Base-by-base conservation (phyloP, 2,888 invertebrate species). In the Drosophila lutescens region DNA sequence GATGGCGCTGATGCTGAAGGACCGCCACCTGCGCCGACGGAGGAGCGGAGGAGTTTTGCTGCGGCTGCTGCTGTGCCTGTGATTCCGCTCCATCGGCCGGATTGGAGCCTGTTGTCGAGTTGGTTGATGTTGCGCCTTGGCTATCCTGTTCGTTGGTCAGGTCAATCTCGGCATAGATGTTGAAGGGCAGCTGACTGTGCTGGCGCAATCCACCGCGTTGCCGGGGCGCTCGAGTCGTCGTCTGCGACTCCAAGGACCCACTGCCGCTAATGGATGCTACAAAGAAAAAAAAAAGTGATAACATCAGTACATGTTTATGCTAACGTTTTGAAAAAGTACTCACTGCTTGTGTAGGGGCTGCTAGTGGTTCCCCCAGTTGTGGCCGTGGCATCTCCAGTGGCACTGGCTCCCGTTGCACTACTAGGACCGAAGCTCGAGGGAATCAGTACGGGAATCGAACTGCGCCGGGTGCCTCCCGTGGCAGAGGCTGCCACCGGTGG, bases 381-480 rank as follows among this genome's bases (percentile, higher is more conserved):
- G 4, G 49, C 12, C 9, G 34, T 38, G 6, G 36, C 17, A 1
- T 59, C 58, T 5, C 46, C 17, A n/a, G 57, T 34, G n/a, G 20
- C 20, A 20, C 20, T 20, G 20, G n/a, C 51, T 26, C 15, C 54
- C 9, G 20, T 38, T 9, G 15, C 13, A 23, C 15, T 17, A 32
- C 20, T 26, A 20, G 36, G 13, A 9, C 15, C 50, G 15, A 57
- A 41, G 26, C 23, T 76, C 32, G 88, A 76, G 66, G 89, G 88
- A 23, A 88, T 81, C 55, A 87, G 74, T 17, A 88, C 75, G 2
- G 89, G 89, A 60, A 89, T 89, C 9, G 89, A 86, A 47, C 90
- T 89, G 17, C 86, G 82, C 8, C 88, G 80, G 53, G 74, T 80
- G 17, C 70, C 85, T 6, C 56, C 72, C 7, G 59, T 70, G 17